Conservation (phyloP, 2,797 vertebrate species). For the Intellagama lesueurii region DNA sequence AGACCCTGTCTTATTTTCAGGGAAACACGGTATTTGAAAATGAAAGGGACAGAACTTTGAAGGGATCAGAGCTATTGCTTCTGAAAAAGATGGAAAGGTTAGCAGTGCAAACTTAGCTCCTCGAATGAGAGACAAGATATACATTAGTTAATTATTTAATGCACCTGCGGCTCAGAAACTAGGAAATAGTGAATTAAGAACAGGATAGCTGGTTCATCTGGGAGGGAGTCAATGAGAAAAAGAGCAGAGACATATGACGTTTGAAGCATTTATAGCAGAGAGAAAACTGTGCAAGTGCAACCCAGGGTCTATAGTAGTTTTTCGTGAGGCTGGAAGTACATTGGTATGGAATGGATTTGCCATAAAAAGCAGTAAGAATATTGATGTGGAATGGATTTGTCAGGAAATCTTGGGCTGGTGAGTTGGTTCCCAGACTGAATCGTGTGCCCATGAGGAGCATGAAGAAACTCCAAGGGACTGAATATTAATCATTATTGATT, state of each 20-base stretch:
- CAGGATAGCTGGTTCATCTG: not conserved
- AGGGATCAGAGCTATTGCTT: constrained; percentile 7
- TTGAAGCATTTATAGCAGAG: not conserved
- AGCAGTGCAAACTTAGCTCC: no score
- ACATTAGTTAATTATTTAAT: not conserved
- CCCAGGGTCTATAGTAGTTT: no score
- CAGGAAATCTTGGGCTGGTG: not conserved
- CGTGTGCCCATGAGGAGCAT: no score
- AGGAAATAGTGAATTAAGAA: not conserved
- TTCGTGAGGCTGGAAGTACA: no score
- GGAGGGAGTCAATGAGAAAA: not conserved
- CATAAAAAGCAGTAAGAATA: not conserved
- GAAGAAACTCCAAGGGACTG: no score
- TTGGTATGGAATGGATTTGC: not conserved
- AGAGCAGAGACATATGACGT: not conserved
- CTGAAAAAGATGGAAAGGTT: not conserved
- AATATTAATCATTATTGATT: no score
- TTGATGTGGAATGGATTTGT: not conserved
- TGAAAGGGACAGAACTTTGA: constrained; percentile 4
- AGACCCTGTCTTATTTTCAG: no score
- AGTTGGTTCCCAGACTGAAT: no score
- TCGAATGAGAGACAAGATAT: no score
- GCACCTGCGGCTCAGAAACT: not conserved
- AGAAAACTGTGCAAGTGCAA: no score
- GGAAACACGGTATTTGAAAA: no score